phyloP scores from a whole-genome alignment of 1,140 invertebrate genomes.

The Asbolus verrucosus region DNA sequence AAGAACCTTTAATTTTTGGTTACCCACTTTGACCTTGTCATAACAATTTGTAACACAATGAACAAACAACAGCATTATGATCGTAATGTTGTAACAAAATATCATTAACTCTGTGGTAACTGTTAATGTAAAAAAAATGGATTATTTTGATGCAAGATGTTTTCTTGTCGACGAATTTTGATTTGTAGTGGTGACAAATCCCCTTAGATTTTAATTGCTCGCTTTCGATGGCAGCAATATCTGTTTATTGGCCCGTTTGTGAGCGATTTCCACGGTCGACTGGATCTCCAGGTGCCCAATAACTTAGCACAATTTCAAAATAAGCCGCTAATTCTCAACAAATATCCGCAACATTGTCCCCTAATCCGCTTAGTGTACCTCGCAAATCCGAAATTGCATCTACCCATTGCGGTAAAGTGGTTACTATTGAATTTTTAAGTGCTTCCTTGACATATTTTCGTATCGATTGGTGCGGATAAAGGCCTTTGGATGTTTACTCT shows the following conservation, averaged over 20 bases:
- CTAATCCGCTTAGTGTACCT: constrained; percentile 52
- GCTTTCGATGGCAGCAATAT: background rate
- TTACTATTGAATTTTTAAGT: constrained; percentile 50
- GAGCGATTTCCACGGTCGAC: constrained; percentile 8
- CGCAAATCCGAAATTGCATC: constrained; percentile 49
- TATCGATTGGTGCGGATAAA: constrained; percentile 23
- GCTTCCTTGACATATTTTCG: constrained; percentile 53
- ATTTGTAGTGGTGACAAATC: constrained; percentile 12
- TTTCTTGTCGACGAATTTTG: background rate
- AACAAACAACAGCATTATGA: background rate
- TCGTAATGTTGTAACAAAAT: background rate
- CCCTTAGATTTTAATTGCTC: background rate
- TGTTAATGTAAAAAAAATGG: background rate
- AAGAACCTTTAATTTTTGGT: too few species aligned
- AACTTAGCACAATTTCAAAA: constrained; percentile 43
- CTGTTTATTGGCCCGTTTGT: background rate
- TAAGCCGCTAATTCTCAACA: constrained; percentile 48
- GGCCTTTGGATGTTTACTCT: constrained; percentile 25
- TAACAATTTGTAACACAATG: too few species aligned
- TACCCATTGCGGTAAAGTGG: constrained; percentile 49
- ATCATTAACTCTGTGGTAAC: background rate
- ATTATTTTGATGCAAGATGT: background rate
- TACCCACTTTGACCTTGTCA: too few species aligned
- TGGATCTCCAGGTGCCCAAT: constrained; percentile 47
- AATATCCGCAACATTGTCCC: constrained; percentile 54